Base-by-base conservation (phyloP, 2,797 vertebrate species). In the Masticophis lateralis region DNA sequence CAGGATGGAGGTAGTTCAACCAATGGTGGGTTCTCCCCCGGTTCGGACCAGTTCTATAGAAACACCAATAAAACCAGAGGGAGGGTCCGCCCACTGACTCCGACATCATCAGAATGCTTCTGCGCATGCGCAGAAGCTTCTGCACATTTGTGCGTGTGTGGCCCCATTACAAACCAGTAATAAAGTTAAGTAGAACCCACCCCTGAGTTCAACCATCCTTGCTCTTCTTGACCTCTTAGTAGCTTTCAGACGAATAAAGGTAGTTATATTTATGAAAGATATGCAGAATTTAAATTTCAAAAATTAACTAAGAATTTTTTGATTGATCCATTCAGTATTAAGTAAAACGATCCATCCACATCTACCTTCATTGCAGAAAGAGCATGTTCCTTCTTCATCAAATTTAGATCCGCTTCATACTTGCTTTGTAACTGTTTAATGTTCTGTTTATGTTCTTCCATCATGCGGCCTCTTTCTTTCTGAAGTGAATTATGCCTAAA, bases 351-450 rank as follows among this genome's bases (percentile, higher is more conserved):
- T 87, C 87, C 16, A 1, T 79, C 0, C 5, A 37, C 56, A 87
- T 60, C 25, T 37, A 99, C 99, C 99, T 99, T 99, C 74, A 98
- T 97, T 91, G 98, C 97, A 91, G 98, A 98, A 61, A 98, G 95
- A 9, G 97, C 96, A 13, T 99, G 98, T 57, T 99, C 98, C 96
- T 98, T 98, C 92, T 98, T 98, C 83, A 98, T 96, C 95, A 98
- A 97, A 96, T 94, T 98, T 87, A 98, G 86, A 93, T 99, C 98
- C 0, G 97, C 96, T 88, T 99, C 98, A 3, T 98, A 97, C 95
- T 98, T 98, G 95, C 94, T 97, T 92, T 98, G 97, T 37, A 99
- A 98, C 12, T 98, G 97, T 93, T 98, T 97, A 86, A 98, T 51
- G 0, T 92, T 97, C 90, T 98, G 95, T 93, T 98, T 98, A 61